Evolutionary conservation across 2,888 invertebrate species (phyloP).

Genomic region (Netelia melanura): DNA sequence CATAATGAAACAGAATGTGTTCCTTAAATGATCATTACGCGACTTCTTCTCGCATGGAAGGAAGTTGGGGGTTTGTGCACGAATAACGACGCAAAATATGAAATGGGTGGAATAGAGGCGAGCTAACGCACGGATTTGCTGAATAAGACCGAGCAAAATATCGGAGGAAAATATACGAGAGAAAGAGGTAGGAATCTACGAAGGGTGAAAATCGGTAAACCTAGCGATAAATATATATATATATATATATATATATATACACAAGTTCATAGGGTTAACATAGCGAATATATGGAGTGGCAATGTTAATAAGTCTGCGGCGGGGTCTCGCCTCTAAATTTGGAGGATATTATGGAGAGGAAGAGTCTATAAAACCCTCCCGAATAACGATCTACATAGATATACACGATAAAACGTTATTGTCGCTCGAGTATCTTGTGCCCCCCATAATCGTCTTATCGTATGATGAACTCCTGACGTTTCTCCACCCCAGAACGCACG

Average conservation of each 20-base stretch:
- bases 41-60: slow-evolving; percentile 13
- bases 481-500: too few relatives aligned
- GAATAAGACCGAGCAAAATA: slow-evolving; percentile 22
- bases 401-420: too few relatives aligned
- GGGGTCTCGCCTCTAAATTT: neutral
- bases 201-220: neutral
- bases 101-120: slow-evolving; percentile 32
- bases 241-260: neutral
- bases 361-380: too few relatives aligned
- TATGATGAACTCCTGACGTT: too few relatives aligned
- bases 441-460: too few relatives aligned
- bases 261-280: slow-evolving; percentile 44
- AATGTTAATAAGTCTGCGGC: slow-evolving; percentile 62
- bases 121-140: slow-evolving; percentile 43
- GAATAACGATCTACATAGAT: too few relatives aligned
- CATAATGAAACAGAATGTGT: slow-evolving; percentile 43
- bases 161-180: slow-evolving; percentile 4
- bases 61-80: neutral
- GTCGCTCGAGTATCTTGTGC: too few relatives aligned
- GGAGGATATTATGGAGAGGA: too few relatives aligned
- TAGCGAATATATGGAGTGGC: slow-evolving; percentile 49
- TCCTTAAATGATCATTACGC: slow-evolving; percentile 41
- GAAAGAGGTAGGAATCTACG: neutral
- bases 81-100: slow-evolving; percentile 42
- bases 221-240: too few relatives aligned